A percentile compares a stretch with the other conserved stretches of the same genome.
phyloP scores from a whole-genome alignment of 2,797 vertebrate genomes.

The Etheostoma nigrum region DNA sequence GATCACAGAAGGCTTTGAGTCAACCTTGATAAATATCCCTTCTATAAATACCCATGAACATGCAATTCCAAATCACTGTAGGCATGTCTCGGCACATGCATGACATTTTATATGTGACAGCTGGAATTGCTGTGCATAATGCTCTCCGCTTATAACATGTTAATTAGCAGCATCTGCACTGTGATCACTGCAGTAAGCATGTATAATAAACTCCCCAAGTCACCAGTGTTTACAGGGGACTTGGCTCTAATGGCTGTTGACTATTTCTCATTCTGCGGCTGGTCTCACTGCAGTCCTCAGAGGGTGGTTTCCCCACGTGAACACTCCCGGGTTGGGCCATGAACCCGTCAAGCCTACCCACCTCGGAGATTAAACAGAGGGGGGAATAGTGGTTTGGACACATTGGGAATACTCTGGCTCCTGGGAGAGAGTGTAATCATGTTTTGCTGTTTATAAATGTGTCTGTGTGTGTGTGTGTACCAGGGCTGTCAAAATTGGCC shows the following conservation, averaged over 20 bases:
- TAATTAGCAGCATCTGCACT: slow-evolving; percentile 53
- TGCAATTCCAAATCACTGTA: slow-evolving; percentile 1
- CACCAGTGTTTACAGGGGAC: slow-evolving; percentile 33
- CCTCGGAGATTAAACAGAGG: slow-evolving; percentile 33
- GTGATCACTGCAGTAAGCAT: slow-evolving; percentile 4
- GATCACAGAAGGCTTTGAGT: slow-evolving; percentile 11
- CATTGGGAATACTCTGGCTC: not conserved
- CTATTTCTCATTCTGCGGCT: slow-evolving; percentile 39
- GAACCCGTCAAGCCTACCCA: slow-evolving; percentile 30
- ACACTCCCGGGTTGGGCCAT: slow-evolving; percentile 26
- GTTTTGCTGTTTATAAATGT: not conserved
- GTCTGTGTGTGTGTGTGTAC: not conserved
- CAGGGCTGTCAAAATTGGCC: too few relatives aligned
- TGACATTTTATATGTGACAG: slow-evolving; percentile 15
- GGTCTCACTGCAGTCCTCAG: slow-evolving; percentile 17
- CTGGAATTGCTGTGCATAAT: slow-evolving; percentile 37
- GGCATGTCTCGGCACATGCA: slow-evolving; percentile 35
- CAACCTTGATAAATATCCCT: slow-evolving; percentile 35
- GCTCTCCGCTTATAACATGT: slow-evolving; percentile 25
- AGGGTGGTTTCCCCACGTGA: slow-evolving; percentile 16
- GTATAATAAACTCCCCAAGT: slow-evolving; percentile 39
- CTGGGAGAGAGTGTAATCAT: not conserved
- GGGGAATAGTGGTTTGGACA: slow-evolving; percentile 12
- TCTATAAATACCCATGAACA: slow-evolving; percentile 42
- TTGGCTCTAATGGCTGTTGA: slow-evolving; percentile 18